phyloP scores from a whole-genome alignment of 2,113 vertebrate genomes.

The Hypocryptadius cinnamomeus region DNA sequence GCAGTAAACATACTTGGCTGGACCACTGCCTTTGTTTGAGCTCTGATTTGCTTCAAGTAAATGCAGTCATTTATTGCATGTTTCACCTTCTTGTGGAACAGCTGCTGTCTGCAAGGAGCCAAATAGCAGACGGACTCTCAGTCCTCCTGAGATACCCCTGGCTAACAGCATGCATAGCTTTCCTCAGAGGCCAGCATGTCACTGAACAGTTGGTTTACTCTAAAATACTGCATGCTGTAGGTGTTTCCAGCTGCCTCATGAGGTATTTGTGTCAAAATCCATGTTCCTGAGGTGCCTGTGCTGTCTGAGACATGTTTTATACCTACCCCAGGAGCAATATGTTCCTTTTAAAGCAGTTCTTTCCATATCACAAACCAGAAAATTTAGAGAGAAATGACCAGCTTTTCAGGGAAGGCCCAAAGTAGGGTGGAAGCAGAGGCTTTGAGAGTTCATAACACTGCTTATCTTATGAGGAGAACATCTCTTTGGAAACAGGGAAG shows the following conservation, averaged over 20 bases:
- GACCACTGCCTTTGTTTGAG: neutral
- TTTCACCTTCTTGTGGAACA: conserved; percentile 48
- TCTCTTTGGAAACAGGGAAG: neutral
- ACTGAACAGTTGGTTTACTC: conserved; percentile 26
- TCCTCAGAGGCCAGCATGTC: conserved; percentile 33
- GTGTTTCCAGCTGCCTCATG: conserved; percentile 13
- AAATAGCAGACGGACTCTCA: conserved; percentile 20
- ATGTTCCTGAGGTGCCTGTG: neutral
- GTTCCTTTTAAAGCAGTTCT: neutral
- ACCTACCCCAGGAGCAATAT: neutral
- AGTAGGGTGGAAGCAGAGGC: neutral
- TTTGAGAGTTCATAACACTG: neutral
- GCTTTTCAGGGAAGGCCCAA: neutral
- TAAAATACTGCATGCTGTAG: neutral
- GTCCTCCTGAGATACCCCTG: conserved; percentile 28
- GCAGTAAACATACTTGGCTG: conserved; percentile 35
- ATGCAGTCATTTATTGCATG: conserved; percentile 20
- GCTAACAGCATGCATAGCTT: neutral
- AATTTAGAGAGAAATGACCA: neutral
- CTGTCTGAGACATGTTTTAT: neutral
- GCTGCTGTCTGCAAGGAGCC: conserved; percentile 46
- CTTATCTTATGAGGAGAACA: neutral
- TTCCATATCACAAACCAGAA: neutral
- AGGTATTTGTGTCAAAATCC: neutral
- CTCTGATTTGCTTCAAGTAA: conserved; percentile 34